Percentiles rank a stretch among this genome's conserved stretches.
phyloP scores from a whole-genome alignment of 2,113 vertebrate species.

The Larimichthys polyactis region DNA sequence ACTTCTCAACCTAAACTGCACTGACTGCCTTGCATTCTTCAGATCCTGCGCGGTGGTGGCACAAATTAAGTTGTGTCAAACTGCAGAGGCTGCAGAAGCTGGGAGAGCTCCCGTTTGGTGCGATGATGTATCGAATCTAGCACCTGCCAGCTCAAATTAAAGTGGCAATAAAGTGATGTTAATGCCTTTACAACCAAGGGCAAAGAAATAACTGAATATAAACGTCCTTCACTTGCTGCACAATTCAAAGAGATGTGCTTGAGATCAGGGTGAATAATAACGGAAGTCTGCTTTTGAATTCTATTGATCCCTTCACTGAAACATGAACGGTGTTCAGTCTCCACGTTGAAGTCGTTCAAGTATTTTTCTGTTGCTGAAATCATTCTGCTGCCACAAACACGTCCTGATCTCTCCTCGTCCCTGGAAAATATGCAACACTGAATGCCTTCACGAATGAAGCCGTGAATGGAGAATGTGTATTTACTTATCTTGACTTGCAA shows the following conservation, averaged over 20 bases:
- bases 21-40: not conserved
- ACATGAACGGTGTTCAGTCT: not conserved
- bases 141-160: conserved; percentile 32
- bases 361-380: not conserved
- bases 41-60: not conserved
- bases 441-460: conserved; percentile 3
- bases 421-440: conserved; percentile 5
- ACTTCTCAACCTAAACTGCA: not conserved
- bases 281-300: not conserved
- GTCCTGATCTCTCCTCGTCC: not conserved
- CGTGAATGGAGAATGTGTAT: not conserved
- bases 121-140: not conserved
- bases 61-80: conserved; percentile 5
- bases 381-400: not conserved
- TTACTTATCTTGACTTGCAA: not conserved
- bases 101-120: not conserved
- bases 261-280: not conserved
- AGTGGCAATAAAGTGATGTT: conserved; percentile 4
- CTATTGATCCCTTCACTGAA: not conserved
- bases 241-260: not conserved
- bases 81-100: conserved; percentile 1
- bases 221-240: not conserved
- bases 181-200: not conserved
- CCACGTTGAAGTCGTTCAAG: not conserved
- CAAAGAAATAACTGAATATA: not conserved